Conservation (phyloP, 2,888 invertebrate genomes). For the Heliconius aoede region DNA sequence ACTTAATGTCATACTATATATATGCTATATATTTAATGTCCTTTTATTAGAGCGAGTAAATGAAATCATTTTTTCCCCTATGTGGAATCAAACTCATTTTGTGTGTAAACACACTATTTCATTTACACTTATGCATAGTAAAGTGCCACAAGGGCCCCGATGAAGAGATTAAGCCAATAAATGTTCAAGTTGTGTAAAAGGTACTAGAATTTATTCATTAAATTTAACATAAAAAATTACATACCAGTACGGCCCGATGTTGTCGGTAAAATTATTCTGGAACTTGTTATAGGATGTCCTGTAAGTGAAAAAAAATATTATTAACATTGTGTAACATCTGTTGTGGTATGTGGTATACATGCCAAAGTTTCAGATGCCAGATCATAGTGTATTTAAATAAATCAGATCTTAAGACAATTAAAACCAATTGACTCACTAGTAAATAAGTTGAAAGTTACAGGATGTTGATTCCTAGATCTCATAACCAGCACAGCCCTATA, state of each 20-base stretch:
- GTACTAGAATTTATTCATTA: neutral
- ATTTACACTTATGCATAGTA: neutral
- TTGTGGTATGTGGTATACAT: neutral
- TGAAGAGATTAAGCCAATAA: neutral
- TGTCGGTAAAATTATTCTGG: slow-evolving; percentile 51
- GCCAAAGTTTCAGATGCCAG: neutral
- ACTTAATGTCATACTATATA: neutral
- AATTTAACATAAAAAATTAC: slow-evolving; percentile 50
- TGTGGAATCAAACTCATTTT: neutral
- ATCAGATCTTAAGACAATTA: neutral
- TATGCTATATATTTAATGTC: too few relatives aligned
- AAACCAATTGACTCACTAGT: slow-evolving; percentile 58
- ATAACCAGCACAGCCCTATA: slow-evolving; percentile 88
- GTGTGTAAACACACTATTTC: too few relatives aligned
- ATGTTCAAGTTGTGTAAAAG: neutral
- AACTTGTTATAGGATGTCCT: slow-evolving; percentile 60
- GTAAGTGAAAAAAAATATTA: slow-evolving; percentile 29
- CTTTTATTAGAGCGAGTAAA: neutral
- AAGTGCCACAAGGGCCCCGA: neutral
- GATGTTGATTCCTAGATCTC: slow-evolving; percentile 68
- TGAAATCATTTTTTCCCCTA: neutral
- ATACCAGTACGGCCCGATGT: slow-evolving; percentile 57
- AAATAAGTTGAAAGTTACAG: slow-evolving; percentile 71
- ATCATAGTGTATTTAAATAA: neutral
- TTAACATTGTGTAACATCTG: neutral